A percentile compares a stretch with the other conserved stretches of the same genome.
Evolutionary conservation across 2,797 vertebrate genomes (phyloP).

Genomic region (Sciurus carolinensis): DNA sequence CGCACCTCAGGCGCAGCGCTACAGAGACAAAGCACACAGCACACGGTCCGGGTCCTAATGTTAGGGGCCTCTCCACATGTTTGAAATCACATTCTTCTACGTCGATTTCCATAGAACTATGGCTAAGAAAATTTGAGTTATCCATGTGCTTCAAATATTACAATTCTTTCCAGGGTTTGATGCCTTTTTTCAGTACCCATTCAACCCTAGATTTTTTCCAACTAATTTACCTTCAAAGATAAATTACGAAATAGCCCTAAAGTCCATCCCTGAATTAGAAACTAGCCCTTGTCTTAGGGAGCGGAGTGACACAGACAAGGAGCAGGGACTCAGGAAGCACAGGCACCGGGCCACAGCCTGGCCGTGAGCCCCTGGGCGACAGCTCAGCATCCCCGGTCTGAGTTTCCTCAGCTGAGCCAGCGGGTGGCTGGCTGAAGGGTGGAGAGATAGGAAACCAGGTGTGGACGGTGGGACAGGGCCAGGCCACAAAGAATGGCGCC

Average conservation of each 20-base stretch:
- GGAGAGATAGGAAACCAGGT: not conserved
- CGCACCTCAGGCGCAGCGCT: not conserved
- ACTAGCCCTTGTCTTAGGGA: not conserved
- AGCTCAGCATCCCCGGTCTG: not conserved
- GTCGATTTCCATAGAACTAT: not conserved
- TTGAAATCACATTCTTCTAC: not conserved
- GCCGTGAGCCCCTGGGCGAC: not conserved
- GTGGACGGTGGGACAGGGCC: not conserved
- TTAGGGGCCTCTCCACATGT: not conserved
- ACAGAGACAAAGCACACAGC: not conserved
- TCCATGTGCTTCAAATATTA: not conserved
- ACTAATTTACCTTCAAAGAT: conserved; percentile 52
- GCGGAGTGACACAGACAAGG: no score
- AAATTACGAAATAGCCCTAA: not conserved
- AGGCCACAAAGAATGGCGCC: not conserved
- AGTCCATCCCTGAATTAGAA: not conserved
- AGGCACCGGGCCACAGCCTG: not conserved
- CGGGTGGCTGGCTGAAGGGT: not conserved
- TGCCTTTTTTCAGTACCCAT: not conserved
- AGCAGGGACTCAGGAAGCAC: not conserved
- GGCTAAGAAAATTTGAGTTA: not conserved
- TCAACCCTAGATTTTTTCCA: conserved; percentile 7
- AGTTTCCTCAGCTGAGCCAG: not conserved
- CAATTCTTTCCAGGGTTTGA: not conserved
- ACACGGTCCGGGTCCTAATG: not conserved